Evolutionary conservation across 2,797 vertebrate genomes (phyloP), one percentile per base, ranked within the genome.

Genomic region (Phaenicophaeus curvirostris): DNA sequence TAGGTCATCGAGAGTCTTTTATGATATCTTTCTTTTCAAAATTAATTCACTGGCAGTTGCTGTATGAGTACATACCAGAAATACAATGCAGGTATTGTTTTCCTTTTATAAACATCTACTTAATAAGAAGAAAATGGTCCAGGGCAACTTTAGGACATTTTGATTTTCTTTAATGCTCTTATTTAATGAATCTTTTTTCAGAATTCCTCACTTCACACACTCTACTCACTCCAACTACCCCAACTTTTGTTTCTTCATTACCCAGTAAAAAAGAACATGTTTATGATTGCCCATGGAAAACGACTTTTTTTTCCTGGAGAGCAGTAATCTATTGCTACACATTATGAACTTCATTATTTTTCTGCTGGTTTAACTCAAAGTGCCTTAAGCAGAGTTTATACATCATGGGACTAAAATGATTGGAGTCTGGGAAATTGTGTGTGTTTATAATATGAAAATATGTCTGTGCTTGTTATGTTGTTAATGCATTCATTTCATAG

Each of bases 321-420:
- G 57, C 42, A 63, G 33, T 81, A 96, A 97, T 96, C 62, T 95
- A 88, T 82, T 93, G 73, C 21, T 90, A 72, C 69, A 82, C 84
- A 57, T 76, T 88, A 90, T 48, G 65, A 97, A 96, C 89, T 88
- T 88, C 53, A 95, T 95, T 96, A 91, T 96, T 97, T 97, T 97
- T 93, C 31, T 71, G 94, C 66, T 89, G n/a, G 79, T 59, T 93
- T 97, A 96, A 93, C 55, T 89, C 67, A n/a, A 82, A 94, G 67
- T 90, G 61, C 85, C 54, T 88, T 95, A 89, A 95, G 81, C 41
- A 96, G 59, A 81, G 37, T 86, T 92, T 71, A 41, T 69, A 8
- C 80, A 81, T 21, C 73, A 62, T 72, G 62, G 85, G 89, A 96
- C 69, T 74, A 81, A 97, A 95, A 88, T 65, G 58, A 16, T 12